Percentiles rank a stretch among this genome's conserved stretches.
These are phyloP conservation scores for Andrena trimmerana DNA, from an alignment of 2,888 invertebrate genomes.

Conservation along the genomic window DNA sequence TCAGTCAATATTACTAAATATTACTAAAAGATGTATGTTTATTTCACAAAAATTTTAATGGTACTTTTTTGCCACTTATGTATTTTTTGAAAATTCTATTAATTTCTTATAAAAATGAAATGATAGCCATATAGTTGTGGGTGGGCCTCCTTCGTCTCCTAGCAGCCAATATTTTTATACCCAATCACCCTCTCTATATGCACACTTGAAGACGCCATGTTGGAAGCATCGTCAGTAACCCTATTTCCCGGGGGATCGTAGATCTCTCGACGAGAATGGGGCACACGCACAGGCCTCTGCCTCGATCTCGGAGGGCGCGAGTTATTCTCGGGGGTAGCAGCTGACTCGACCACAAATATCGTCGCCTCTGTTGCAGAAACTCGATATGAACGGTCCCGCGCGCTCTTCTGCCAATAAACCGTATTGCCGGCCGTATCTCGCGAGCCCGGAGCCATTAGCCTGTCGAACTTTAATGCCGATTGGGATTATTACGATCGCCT, in stretches of 20 bases:
- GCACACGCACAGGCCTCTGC: neutral
- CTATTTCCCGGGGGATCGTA: neutral
- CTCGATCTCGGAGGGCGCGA: slow-evolving; percentile 24
- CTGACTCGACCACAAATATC: slow-evolving; percentile 59
- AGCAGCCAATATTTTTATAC: too few species aligned
- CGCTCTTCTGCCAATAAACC: slow-evolving; percentile 59
- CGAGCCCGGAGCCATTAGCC: slow-evolving; percentile 35
- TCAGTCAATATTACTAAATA: too few species aligned
- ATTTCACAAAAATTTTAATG: too few species aligned
- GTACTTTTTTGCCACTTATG: too few species aligned
- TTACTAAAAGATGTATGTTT: too few species aligned
- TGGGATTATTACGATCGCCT: slow-evolving; percentile 41
- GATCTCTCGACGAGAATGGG: neutral
- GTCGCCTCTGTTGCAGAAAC: slow-evolving; percentile 56
- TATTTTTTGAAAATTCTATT: too few species aligned
- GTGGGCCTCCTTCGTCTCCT: too few species aligned
- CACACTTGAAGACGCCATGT: too few species aligned
- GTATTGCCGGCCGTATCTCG: slow-evolving; percentile 49
- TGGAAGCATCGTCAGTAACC: too few species aligned
- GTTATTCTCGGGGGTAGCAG: slow-evolving; percentile 54
- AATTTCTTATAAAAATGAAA: too few species aligned
- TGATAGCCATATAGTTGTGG: too few species aligned
- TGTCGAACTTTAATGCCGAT: slow-evolving; percentile 50
- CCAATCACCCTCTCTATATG: too few species aligned
- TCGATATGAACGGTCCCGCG: slow-evolving; percentile 50